phyloP scores from a whole-genome alignment of 2,888 invertebrate species.

The Limnephilus marmoratus region DNA sequence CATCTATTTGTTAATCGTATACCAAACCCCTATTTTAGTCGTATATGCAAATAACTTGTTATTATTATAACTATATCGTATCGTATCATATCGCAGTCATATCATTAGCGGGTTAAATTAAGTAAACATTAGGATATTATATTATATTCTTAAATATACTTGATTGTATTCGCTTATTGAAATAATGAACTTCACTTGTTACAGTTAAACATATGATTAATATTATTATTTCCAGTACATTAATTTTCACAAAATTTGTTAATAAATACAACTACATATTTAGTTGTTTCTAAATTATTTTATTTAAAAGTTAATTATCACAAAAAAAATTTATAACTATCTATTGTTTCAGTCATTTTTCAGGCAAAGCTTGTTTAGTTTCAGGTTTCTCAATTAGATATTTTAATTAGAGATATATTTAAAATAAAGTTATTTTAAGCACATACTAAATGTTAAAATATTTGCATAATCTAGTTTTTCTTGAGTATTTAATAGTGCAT shows the following conservation, averaged over 20 bases:
- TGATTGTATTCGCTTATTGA: conserved; percentile 24
- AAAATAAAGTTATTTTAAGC: neutral
- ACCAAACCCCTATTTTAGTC: conserved; percentile 63
- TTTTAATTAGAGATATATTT: neutral
- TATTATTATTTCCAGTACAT: neutral
- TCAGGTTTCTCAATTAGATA: neutral
- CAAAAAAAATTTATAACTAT: neutral
- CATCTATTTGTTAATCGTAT: conserved; percentile 60
- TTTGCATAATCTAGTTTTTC: conserved; percentile 23
- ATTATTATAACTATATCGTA: conserved; percentile 45
- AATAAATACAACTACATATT: neutral
- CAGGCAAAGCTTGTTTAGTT: neutral
- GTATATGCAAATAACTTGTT: conserved; percentile 47
- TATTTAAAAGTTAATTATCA: neutral
- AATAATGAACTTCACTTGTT: neutral
- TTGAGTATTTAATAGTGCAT: conserved; percentile 44
- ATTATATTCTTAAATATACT: neutral
- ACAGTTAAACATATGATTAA: neutral
- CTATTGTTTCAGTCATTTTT: neutral
- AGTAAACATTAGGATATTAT: conserved; percentile 5
- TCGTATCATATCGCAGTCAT: conserved; percentile 65
- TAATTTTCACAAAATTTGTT: neutral
- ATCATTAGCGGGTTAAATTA: conserved; percentile 60
- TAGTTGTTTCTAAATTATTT: neutral
- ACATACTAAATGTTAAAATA: conserved; percentile 4